phyloP scores from a whole-genome alignment of 2,888 invertebrate species.

The Salticus scenicus region DNA sequence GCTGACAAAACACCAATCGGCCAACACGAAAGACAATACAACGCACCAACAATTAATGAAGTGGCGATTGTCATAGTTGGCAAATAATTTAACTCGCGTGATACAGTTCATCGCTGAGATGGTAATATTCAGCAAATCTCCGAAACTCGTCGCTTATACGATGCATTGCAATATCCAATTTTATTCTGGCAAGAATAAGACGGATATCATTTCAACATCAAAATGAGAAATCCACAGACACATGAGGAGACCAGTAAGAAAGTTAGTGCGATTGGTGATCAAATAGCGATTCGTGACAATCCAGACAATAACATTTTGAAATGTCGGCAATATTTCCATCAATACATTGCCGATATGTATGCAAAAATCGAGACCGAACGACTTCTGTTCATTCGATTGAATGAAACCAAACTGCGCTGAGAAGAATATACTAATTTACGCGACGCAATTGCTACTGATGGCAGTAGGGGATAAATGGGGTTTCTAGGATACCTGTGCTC shows the following conservation, averaged over 20 bases:
- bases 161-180: too few relatives aligned
- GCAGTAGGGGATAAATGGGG: too few relatives aligned
- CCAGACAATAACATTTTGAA: conserved; percentile 70
- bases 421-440: background rate
- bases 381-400: conserved; percentile 60
- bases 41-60: too few relatives aligned
- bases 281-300: conserved; percentile 60
- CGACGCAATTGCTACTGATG: background rate
- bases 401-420: conserved; percentile 16
- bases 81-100: too few relatives aligned
- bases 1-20: too few relatives aligned
- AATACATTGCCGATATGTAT: conserved; percentile 71
- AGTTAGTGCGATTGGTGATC: conserved; percentile 42
- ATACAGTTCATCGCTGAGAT: conserved; percentile 45
- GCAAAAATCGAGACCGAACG: too few relatives aligned
- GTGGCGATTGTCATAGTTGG: too few relatives aligned
- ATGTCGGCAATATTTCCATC: conserved; percentile 71
- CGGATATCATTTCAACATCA: too few relatives aligned
- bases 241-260: conserved; percentile 44
- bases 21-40: too few relatives aligned
- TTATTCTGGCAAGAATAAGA: conserved; percentile 71
- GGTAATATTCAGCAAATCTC: conserved; percentile 52
- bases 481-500: too few relatives aligned
- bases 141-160: too few relatives aligned
- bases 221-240: conserved; percentile 4